Evolutionary conservation across 2,797 vertebrate species (phyloP).

Genomic region (Triplophysa bombifrons): DNA sequence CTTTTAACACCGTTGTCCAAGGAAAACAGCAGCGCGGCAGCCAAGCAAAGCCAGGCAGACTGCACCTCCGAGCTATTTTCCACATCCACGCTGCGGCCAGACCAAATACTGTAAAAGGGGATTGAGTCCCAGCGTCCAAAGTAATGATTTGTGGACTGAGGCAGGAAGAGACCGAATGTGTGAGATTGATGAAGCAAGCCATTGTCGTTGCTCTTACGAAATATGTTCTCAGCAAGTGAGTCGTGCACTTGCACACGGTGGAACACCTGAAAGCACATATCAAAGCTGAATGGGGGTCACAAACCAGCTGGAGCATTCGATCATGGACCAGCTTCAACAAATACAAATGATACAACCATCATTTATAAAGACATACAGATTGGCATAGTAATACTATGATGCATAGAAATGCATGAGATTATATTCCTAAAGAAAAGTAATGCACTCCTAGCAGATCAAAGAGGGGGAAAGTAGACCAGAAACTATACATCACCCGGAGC

Average conservation of each 20-base stretch:
- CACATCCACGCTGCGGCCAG: conserved; percentile 77
- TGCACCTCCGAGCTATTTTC: conserved; percentile 79
- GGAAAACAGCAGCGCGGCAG: conserved; percentile 76
- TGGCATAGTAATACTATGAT: too few relatives aligned
- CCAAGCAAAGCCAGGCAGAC: conserved; percentile 73
- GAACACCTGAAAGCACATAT: neutral
- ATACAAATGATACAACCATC: neutral
- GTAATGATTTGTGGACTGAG: conserved; percentile 14
- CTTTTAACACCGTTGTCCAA: conserved; percentile 80
- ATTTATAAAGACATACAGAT: neutral
- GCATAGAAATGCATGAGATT: too few relatives aligned
- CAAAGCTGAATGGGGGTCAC: neutral
- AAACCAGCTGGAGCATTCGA: neutral
- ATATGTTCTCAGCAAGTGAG: conserved; percentile 56
- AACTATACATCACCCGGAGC: too few relatives aligned
- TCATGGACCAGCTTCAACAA: neutral
- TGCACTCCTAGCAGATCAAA: too few relatives aligned
- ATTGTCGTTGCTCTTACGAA: conserved; percentile 68
- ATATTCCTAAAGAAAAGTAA: too few relatives aligned
- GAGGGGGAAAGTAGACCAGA: too few relatives aligned
- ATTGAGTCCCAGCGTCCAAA: conserved; percentile 30
- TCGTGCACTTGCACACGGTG: neutral
- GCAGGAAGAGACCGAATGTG: conserved; percentile 6
- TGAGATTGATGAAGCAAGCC: conserved; percentile 67
- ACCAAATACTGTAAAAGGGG: conserved; percentile 71